These are phyloP conservation scores for Prenolepis imparis DNA, from an alignment of 2,888 invertebrate genomes.

Conservation along the genomic window DNA sequence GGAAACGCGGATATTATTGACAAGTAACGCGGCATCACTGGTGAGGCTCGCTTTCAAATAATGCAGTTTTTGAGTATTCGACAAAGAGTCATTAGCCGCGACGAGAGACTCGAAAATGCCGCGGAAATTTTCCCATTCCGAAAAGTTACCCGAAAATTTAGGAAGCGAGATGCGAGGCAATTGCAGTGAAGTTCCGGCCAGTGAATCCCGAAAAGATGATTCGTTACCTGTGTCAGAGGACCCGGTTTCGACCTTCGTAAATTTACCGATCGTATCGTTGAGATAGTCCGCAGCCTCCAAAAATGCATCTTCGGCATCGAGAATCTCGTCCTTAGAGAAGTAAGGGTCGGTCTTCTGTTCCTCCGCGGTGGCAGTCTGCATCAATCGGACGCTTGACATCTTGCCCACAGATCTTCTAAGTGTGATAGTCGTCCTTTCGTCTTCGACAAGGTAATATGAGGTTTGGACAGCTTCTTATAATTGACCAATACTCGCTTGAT, in stretches of 20 bases:
- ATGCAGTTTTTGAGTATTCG: not conserved
- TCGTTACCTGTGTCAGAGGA: not conserved
- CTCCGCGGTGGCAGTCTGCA: not conserved
- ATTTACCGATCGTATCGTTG: not conserved
- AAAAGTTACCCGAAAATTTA: not conserved
- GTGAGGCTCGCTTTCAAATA: not conserved
- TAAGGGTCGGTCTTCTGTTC: not conserved
- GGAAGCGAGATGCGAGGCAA: not conserved
- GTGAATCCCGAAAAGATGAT: not conserved
- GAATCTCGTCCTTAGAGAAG: not conserved
- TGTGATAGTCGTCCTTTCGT: not conserved
- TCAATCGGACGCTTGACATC: not conserved
- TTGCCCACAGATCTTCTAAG: not conserved
- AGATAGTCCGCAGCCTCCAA: not conserved
- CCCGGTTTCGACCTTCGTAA: not conserved
- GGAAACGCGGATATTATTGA: not conserved
- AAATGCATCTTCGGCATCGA: not conserved
- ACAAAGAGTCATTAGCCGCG: not conserved
- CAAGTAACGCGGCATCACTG: not conserved
- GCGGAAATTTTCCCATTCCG: not conserved
- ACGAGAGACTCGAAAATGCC: not conserved
- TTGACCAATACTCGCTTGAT: not conserved
- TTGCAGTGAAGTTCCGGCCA: not conserved
- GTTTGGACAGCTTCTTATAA: not conserved
- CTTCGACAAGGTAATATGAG: not conserved